A percentile compares a stretch with the other conserved stretches of the same genome.
Conservation (phyloP, 2,888 invertebrate species). For the Stenotaenia linearis region DNA sequence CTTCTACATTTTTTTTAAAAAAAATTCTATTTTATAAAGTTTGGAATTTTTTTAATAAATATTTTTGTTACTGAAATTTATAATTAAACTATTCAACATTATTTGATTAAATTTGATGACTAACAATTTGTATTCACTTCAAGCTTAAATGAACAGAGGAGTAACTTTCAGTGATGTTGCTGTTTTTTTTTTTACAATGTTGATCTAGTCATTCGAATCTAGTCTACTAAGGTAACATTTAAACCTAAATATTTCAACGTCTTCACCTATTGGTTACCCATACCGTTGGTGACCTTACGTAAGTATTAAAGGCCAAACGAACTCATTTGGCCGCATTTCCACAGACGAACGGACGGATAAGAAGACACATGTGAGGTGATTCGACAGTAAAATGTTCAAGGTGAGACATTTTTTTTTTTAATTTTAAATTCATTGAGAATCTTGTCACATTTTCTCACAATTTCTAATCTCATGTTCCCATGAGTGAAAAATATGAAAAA, state of each 20-base stretch:
- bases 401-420: background rate
- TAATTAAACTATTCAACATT: no score
- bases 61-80: no score
- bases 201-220: background rate
- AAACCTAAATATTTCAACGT: background rate
- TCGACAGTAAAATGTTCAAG: background rate
- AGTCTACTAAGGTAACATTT: background rate
- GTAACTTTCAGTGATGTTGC: background rate
- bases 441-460: background rate
- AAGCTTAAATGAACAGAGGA: no score
- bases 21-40: no score
- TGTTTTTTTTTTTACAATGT: background rate
- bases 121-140: no score
- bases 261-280: conserved; percentile 3
- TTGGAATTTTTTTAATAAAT: background rate
- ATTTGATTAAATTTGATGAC: no score
- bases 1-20: background rate
- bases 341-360: background rate
- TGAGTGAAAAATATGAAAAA: no score
- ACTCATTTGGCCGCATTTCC: conserved; percentile 4
- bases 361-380: background rate
- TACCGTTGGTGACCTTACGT: background rate
- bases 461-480: no score
- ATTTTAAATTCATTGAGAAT: background rate
- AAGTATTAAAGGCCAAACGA: conserved; percentile 7